Evolutionary conservation across 2,113 vertebrate species (phyloP), one percentile per base, ranked within the genome.

Genomic region (Riparia riparia): DNA sequence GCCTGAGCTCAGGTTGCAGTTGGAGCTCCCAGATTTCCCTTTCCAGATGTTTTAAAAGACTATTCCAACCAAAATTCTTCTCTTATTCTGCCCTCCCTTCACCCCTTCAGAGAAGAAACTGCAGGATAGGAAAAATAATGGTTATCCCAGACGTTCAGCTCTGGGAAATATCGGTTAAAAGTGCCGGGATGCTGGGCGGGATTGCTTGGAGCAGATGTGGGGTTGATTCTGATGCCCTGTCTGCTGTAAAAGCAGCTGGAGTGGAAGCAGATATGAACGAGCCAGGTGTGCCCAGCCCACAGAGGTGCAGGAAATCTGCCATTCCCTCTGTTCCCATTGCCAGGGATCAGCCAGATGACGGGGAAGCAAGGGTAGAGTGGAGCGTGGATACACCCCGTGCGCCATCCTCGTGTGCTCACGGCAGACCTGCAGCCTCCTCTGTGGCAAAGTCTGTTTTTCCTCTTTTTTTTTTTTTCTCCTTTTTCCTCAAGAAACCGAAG

Each of bases 371-470:
- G 25, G 41, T 4, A 54, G 45, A 65, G 29, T 5, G 14, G 31
- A 72, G 8, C 31, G 16, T 2, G 61, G 39, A 13, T 5, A 15
- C 32, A 39, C 17, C 56, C 29, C 1, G 0, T 14, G 51, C 12
- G 20, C 19, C 14, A 14, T 17, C 56, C 39, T 18, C 4, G 28
- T 29, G 24, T 7, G 2, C 15, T 73, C 37, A 28, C 12, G 1
- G 7, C 10, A 34, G 6, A 25, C 32, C 31, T 64, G 39, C 10
- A 17, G 11, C 3, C 4, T 66, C 32, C 28, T 32, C 44, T 74
- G 34, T 4, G 14, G 7, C 21, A 74, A 81, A 50, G 5, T 18
- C 56, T 5, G 3, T 29, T 80, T 82, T 47, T 12, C 14, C 20
- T 25, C 32, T 2, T 0, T 12, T 63, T 68, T 20, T 20, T 66